Evolutionary conservation across 2,113 vertebrate species (phyloP).

Genomic region (Campylomormyrus numenius): DNA sequence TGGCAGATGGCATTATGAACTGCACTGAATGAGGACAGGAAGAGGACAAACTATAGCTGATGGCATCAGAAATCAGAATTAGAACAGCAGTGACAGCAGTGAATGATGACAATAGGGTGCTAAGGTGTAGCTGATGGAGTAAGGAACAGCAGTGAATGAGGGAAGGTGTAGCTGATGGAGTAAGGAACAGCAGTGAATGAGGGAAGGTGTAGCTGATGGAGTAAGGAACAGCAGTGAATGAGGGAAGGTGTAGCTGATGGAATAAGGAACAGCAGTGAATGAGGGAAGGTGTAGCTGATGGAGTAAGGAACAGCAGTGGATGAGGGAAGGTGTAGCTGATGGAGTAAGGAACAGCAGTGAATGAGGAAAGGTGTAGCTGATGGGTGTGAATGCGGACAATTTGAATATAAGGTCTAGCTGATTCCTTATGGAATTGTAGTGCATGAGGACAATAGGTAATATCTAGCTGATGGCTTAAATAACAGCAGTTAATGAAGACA

Average conservation of each 20-base stretch:
- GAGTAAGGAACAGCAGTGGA: too few species aligned
- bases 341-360: too few species aligned
- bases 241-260: too few species aligned
- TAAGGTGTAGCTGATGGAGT: not conserved
- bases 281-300: too few species aligned
- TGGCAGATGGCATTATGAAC: too few species aligned
- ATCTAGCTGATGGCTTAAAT: not conserved
- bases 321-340: too few species aligned
- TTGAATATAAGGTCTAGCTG: not conserved
- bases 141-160: not conserved
- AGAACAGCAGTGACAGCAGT: not conserved
- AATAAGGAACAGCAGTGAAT: too few species aligned
- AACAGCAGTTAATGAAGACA: not conserved
- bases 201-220: not conserved
- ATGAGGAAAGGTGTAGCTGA: too few species aligned
- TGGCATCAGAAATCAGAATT: too few species aligned
- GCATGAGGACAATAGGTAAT: constrained; percentile 3
- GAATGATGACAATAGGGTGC: not conserved
- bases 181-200: not conserved
- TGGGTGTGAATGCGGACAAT: not conserved
- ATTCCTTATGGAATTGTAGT: not conserved
- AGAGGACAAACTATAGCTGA: too few species aligned
- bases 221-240: too few species aligned
- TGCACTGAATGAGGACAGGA: too few species aligned
- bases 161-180: not conserved